Evolutionary conservation across 2,113 vertebrate genomes (phyloP), one percentile per base, ranked within the genome.

Genomic region (Sceloporus tristichus): DNA sequence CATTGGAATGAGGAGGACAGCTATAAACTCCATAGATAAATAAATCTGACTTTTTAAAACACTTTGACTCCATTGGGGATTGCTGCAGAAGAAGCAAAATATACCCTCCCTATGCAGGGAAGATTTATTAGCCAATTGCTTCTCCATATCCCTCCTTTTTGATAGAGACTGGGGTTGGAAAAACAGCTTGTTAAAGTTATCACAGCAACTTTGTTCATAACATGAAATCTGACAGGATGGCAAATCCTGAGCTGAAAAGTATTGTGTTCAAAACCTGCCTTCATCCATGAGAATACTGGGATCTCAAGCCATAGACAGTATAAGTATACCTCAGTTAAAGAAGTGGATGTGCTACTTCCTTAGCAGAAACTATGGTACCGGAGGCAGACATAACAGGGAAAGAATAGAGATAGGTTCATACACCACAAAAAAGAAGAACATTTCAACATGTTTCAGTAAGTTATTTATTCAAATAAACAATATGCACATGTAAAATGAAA

Each of bases 11-110:
- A 75, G 48, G 48, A 48, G n/a, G 48, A 62, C 11, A 75, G 71
- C 53, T 75, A 42, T 40, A 85, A 75, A 59, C 16, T 25, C 21
- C 16, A 74, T 10, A 74, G 74, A 25, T 73, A 85, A 59, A 59
- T 59, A 74, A 25, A 56, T 38, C 11, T 14, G 66, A 53, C 40
- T 74, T 77, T 59, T 54, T 75, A 7, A 14, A 16, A 5, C 11
- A 5, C 25, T 10, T 0, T 4, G 16, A 19, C 16, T 4, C 0
- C 19, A 54, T 27, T 25, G 53, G 62, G 11, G 19, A 56, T 0
- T 16, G 23, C 11, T 0, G 1, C 5, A 25, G 4, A 79, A 0
- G 6, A 78, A 3, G 14, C 48, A 38, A 4, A 21, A 5, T 9
- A 9, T 38, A 5, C n/a, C 34, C 0, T 1, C 54, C 59, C 76